Percentiles rank a stretch among this genome's conserved stretches.
phyloP scores from a whole-genome alignment of 1,140 invertebrate genomes.

The Nebria ingens region DNA sequence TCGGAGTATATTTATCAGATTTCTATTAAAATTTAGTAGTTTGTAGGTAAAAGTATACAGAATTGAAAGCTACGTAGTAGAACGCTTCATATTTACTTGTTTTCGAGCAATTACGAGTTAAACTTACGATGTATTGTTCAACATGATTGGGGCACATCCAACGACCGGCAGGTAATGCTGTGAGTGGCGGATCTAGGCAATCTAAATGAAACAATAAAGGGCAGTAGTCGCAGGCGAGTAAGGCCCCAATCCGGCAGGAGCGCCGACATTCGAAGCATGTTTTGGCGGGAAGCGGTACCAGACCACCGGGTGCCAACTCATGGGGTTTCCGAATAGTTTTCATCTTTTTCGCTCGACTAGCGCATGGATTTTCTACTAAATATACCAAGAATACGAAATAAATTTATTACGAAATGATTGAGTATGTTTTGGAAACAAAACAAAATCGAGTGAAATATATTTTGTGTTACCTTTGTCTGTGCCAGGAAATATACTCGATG shows the following conservation, averaged over 20 bases:
- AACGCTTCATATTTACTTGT: too few species aligned
- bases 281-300: conserved; percentile 53
- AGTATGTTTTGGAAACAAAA: neutral
- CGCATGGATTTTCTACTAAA: neutral
- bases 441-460: conserved; percentile 11
- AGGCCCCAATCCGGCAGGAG: conserved; percentile 68
- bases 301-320: neutral
- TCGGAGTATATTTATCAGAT: too few species aligned
- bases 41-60: too few species aligned
- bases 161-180: conserved; percentile 68
- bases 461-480: conserved; percentile 63
- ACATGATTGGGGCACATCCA: conserved; percentile 98
- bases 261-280: conserved; percentile 73
- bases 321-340: neutral
- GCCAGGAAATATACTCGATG: conserved; percentile 72
- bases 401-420: neutral
- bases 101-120: too few species aligned
- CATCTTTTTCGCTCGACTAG: neutral
- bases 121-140: conserved; percentile 72
- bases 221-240: conserved; percentile 91
- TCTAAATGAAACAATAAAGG: conserved; percentile 83
- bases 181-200: conserved; percentile 85
- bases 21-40: too few species aligned
- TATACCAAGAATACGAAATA: neutral
- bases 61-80: too few species aligned